These are phyloP conservation scores for Platorchestia sp. DNA, from an alignment of 1,140 invertebrate genomes.

Conservation along the genomic window DNA sequence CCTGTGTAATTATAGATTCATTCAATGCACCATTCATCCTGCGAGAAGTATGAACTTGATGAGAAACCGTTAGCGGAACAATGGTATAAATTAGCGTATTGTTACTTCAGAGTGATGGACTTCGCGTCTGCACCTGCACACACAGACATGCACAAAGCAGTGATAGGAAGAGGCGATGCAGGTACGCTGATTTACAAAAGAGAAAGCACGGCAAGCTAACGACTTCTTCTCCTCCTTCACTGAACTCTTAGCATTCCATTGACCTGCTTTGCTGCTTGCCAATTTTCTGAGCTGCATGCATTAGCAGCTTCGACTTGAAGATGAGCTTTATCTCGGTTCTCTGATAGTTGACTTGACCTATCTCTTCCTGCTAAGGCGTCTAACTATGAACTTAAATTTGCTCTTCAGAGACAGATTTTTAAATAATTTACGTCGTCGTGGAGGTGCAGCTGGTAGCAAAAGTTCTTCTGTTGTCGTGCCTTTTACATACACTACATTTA, in stretches of 20 bases:
- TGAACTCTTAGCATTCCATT: conserved; percentile 44
- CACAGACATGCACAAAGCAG: no score
- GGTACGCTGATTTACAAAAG: neutral
- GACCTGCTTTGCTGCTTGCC: conserved; percentile 46
- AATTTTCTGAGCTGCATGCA: conserved; percentile 12
- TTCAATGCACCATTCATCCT: neutral
- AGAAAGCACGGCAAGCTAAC: conserved; percentile 34
- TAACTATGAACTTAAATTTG: neutral
- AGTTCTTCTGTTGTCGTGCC: no score
- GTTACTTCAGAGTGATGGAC: neutral
- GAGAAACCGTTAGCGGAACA: neutral
- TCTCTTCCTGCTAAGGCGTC: neutral
- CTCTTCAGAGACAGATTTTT: no score
- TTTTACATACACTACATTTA: no score
- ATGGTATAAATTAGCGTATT: neutral
- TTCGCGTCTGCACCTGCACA: neutral
- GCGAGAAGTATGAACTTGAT: neutral
- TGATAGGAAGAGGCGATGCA: neutral
- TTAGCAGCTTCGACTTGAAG: conserved; percentile 8
- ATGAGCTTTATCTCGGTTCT: conserved; percentile 16
- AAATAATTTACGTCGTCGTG: no score
- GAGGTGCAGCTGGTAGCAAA: no score
- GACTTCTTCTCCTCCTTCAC: conserved; percentile 43
- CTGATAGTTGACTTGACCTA: neutral
- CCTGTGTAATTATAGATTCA: neutral